Conservation (phyloP, 92 coral and sea anemone genomes). For the Epizoanthus scotinus region DNA sequence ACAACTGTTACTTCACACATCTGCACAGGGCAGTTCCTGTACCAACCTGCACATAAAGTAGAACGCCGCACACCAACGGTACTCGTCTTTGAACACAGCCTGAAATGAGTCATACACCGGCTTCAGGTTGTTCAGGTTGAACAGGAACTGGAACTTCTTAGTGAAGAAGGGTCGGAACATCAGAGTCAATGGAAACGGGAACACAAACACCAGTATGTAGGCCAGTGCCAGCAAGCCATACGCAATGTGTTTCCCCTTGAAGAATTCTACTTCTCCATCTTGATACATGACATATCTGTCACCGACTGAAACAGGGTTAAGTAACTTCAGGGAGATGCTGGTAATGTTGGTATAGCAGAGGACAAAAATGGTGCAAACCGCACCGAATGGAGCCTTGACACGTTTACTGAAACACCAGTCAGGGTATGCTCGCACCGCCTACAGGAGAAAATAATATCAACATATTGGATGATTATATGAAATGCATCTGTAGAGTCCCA, state of each 20-base stretch:
- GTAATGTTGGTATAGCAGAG: slow-evolving; percentile 92
- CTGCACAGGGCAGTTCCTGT: no score
- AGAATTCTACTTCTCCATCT: slow-evolving; percentile 70
- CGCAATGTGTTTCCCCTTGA: slow-evolving; percentile 67
- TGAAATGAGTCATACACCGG: slow-evolving; percentile 88
- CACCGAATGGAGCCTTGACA: slow-evolving; percentile 79
- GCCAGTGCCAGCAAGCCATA: slow-evolving; percentile 73
- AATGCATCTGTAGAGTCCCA: no score
- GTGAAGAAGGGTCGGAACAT: slow-evolving; percentile 81
- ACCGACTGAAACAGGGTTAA: slow-evolving; percentile 65
- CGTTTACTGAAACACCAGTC: slow-evolving; percentile 85
- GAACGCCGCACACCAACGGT: slow-evolving; percentile 97
- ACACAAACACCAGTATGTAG: slow-evolving; percentile 65
- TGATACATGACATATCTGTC: slow-evolving; percentile 50
- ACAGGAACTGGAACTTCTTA: slow-evolving; percentile 65
- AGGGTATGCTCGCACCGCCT: slow-evolving; percentile 67
- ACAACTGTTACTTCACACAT: neutral
- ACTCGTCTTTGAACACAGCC: slow-evolving; percentile 84
- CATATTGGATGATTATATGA: no score
- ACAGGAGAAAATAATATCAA: neutral
- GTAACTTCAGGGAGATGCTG: slow-evolving; percentile 78
- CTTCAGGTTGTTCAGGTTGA: slow-evolving; percentile 72
- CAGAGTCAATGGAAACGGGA: slow-evolving; percentile 84
- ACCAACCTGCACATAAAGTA: slow-evolving; percentile 83
- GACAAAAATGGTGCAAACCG: slow-evolving; percentile 89